A percentile compares a stretch with the other conserved stretches of the same genome.
phyloP scores from a whole-genome alignment of 2,113 vertebrate species.

The Hyla sarda region DNA sequence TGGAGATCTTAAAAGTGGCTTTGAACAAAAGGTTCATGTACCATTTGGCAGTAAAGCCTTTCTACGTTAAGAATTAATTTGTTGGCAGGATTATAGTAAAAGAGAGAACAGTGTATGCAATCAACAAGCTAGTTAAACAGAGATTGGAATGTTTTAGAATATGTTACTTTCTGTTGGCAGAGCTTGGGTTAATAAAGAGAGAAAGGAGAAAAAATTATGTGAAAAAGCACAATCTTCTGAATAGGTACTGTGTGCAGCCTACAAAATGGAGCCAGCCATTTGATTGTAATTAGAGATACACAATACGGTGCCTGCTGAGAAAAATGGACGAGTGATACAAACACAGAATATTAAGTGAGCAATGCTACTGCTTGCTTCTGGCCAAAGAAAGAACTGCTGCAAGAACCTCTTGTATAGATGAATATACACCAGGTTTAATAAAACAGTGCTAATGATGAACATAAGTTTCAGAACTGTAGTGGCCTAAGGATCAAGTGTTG shows the following conservation, averaged over 20 bases:
- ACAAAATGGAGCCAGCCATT: slow-evolving; percentile 33
- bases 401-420: not conserved
- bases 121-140: too few species aligned
- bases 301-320: slow-evolving; percentile 41
- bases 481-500: not conserved
- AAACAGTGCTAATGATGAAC: not conserved
- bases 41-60: not conserved
- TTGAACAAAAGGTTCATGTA: not conserved
- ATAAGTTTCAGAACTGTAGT: not conserved
- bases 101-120: not conserved
- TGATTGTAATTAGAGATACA: slow-evolving; percentile 50
- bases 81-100: not conserved
- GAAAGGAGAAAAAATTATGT: not conserved
- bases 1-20: not conserved
- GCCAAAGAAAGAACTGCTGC: slow-evolving; percentile 10
- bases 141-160: too few species aligned
- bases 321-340: slow-evolving; percentile 39
- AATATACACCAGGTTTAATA: not conserved
- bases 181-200: not conserved
- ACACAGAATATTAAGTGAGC: slow-evolving; percentile 40
- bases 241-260: not conserved
- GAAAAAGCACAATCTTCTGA: not conserved
- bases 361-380: slow-evolving; percentile 8
- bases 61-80: not conserved
- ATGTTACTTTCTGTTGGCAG: not conserved